phyloP scores from a whole-genome alignment of 2,888 invertebrate species.

The Conus canariensis region DNA sequence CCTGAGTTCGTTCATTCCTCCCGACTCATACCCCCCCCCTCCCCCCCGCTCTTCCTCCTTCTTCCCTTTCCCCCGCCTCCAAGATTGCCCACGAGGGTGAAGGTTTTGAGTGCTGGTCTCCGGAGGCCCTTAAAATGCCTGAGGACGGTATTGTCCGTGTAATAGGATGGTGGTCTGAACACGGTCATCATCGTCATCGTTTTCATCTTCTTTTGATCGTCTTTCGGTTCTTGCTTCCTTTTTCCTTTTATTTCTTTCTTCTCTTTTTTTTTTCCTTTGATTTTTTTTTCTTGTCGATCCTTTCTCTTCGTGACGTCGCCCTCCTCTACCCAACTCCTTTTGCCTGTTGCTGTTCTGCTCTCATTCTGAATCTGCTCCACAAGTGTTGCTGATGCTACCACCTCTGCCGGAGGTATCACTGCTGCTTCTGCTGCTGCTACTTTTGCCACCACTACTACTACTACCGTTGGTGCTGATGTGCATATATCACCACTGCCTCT shows the following conservation, averaged over 20 bases:
- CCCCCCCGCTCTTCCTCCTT: too few relatives aligned
- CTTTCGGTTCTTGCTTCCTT: background rate
- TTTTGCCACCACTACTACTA: too few relatives aligned
- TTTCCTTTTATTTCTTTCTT: background rate
- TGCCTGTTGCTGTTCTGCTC: background rate
- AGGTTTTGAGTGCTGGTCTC: background rate
- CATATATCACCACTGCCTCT: too few relatives aligned
- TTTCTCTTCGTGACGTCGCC: background rate
- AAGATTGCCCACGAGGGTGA: background rate
- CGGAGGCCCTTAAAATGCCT: background rate
- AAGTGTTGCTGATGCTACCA: too few relatives aligned
- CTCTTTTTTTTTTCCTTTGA: background rate
- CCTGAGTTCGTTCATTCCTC: background rate
- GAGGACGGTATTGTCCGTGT: background rate
- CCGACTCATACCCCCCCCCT: background rate
- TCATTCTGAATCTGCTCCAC: too few relatives aligned
- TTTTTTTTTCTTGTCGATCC: background rate
- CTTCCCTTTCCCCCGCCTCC: too few relatives aligned
- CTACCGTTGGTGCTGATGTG: too few relatives aligned
- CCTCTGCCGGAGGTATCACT: too few relatives aligned
- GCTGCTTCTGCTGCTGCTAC: too few relatives aligned
- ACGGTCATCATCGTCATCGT: too few relatives aligned
- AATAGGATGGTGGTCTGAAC: too few relatives aligned
- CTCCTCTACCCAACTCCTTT: background rate
- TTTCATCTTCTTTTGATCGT: too few relatives aligned